phyloP scores from a whole-genome alignment of 1,140 invertebrate species.

The Drosophila sturtevanti region DNA sequence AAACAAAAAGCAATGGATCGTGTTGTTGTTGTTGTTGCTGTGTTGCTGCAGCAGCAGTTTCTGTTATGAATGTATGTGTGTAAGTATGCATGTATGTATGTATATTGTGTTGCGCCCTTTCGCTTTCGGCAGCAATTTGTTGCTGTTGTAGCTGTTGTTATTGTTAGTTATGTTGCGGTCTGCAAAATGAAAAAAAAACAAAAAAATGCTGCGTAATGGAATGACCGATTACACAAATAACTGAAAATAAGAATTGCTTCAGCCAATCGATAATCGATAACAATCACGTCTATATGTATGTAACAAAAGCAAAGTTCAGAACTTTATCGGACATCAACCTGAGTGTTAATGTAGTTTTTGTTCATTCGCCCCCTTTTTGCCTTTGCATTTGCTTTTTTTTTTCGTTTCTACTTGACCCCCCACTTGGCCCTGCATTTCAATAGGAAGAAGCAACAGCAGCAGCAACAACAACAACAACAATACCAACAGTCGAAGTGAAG shows the following conservation, averaged over 20 bases:
- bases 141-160: slow-evolving; percentile 44
- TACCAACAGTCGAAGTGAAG: slow-evolving; percentile 18
- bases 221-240: slow-evolving; percentile 33
- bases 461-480: slow-evolving; percentile 3
- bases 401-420: slow-evolving; percentile 64
- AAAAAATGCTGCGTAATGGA: slow-evolving; percentile 53
- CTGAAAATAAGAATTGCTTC: slow-evolving; percentile 32
- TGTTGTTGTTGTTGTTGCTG: slow-evolving; percentile 6
- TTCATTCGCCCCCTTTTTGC: slow-evolving; percentile 20
- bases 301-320: slow-evolving; percentile 59
- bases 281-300: too few species aligned
- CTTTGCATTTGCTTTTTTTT: slow-evolving; percentile 15
- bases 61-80: slow-evolving; percentile 32
- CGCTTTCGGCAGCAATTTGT: slow-evolving; percentile 67
- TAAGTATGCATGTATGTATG: neutral
- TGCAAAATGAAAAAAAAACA: slow-evolving; percentile 29
- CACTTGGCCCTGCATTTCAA: slow-evolving; percentile 50
- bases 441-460: slow-evolving; percentile 15
- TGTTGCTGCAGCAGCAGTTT: slow-evolving; percentile 52
- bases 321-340: slow-evolving; percentile 76
- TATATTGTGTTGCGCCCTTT: slow-evolving; percentile 61
- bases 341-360: slow-evolving; percentile 29
- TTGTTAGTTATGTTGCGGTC: slow-evolving; percentile 2
- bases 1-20: slow-evolving; percentile 39
- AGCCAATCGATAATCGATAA: slow-evolving; percentile 60